Evolutionary conservation across 2,888 invertebrate species (phyloP), one percentile per base, ranked within the genome.

Genomic region (Chrysotoxum bicinctum): DNA sequence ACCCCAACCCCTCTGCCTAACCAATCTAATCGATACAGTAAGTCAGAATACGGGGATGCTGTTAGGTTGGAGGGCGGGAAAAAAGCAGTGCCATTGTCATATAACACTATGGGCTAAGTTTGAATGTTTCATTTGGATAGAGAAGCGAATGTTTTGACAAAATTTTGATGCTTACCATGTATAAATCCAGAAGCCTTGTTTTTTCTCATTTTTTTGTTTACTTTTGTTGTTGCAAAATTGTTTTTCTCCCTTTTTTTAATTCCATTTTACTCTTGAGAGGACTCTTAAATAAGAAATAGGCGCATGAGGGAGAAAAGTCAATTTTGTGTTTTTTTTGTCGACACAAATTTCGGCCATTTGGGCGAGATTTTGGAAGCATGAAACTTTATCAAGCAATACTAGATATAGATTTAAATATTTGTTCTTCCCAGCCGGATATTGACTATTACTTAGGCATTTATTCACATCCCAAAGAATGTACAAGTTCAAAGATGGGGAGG

Each of bases 141-240:
- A 8, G 8, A 26, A 54, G 30, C 16, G 54, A 54, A 54, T 62
- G 73, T 37, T 50, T 14, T 26, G 37, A 35, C 43, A 14, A 37
- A 40, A 50, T 35, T 3, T 37, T 48, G 12, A 32, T 35, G 35
- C 48, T 37, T 10, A 12, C 19, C 12, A 50, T 60, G 26, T 40
- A 52, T 40, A 43, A 52, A 62, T 50, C 50, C 60, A 62, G 60
- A 60, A 26, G 48, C 9, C 26, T 30, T 48, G n/a, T 26, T 21
- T 9, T 56, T 19, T 19, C 2, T 21, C 2, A 37, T 14, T 21
- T 37, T n/a, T 21, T 58, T 21, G 1, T 21, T 35, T 58, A 35
- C 1, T 14, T 21, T 16, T 56, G 1, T 10, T 56, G 12, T 1
- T 10, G 10, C 5, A n/a, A 8, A 30, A 10, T 50, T 23, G n/a